A percentile compares a stretch with the other conserved stretches of the same genome.
Conservation (phyloP, 1,140 invertebrate genomes). For the Heliothis virescens region DNA sequence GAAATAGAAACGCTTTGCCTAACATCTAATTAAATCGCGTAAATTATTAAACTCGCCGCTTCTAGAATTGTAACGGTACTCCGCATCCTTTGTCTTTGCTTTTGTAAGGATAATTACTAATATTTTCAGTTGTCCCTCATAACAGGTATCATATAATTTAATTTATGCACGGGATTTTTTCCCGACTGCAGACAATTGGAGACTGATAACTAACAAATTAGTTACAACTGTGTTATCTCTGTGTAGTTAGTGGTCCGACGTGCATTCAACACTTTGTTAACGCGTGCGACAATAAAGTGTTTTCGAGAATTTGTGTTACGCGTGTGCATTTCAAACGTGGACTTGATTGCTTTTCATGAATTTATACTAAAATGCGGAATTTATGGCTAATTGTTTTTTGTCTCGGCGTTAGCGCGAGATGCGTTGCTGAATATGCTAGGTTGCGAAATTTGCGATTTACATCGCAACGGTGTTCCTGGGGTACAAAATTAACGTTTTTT, state of each 20-base stretch:
- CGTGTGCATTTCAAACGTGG: constrained; percentile 48
- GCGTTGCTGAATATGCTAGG: too few relatives aligned
- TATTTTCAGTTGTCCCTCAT: constrained; percentile 50
- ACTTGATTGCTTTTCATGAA: constrained; percentile 42
- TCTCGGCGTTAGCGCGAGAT: constrained; percentile 21
- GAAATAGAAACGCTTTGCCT: constrained; percentile 84
- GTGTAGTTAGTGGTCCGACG: constrained; percentile 10
- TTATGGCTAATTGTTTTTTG: constrained; percentile 53
- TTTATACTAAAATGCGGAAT: constrained; percentile 52
- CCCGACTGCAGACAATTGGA: constrained; percentile 18
- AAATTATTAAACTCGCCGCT: constrained; percentile 52
- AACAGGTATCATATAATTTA: constrained; percentile 38
- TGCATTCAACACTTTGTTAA: constrained; percentile 39
- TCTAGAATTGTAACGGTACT: constrained; percentile 47
- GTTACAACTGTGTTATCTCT: constrained; percentile 10
- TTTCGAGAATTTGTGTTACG: constrained; percentile 24
- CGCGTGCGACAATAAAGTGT: constrained; percentile 9
- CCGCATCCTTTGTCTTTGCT: constrained; percentile 59
- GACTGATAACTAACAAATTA: constrained; percentile 35
- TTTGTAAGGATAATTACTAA: constrained; percentile 54
- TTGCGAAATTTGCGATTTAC: not conserved
- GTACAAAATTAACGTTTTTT: constrained; percentile 3
- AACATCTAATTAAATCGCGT: constrained; percentile 55
- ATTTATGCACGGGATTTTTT: constrained; percentile 45
- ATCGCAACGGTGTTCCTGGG: not conserved